Evolutionary conservation across 1,140 invertebrate species (phyloP).

Genomic region (Drosophila serrata): DNA sequence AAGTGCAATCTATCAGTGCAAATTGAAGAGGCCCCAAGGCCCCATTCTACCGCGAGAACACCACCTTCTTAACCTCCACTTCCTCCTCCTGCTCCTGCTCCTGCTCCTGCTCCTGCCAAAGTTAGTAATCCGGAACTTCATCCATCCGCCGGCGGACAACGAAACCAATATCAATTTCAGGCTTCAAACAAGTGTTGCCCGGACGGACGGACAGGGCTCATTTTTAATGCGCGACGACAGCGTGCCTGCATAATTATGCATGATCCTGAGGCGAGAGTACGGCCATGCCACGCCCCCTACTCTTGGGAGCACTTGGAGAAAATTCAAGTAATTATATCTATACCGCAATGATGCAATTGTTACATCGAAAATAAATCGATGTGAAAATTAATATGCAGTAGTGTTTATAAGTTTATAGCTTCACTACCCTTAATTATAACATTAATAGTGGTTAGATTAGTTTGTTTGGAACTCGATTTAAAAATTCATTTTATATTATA

Average conservation of each 20-base stretch:
- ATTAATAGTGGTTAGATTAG: too few relatives aligned
- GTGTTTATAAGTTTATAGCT: too few relatives aligned
- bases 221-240: constrained; percentile 80
- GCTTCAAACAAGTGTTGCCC: constrained; percentile 60
- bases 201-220: constrained; percentile 37
- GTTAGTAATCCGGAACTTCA: constrained; percentile 32
- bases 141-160: constrained; percentile 31
- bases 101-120: background rate
- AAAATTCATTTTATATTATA: too few relatives aligned
- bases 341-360: too few relatives aligned
- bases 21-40: constrained; percentile 7
- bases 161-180: constrained; percentile 74
- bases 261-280: constrained; percentile 54
- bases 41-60: background rate
- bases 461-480: too few relatives aligned
- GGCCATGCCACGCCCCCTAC: constrained; percentile 17
- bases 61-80: background rate
- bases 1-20: constrained; percentile 36
- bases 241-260: constrained; percentile 78
- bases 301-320: background rate
- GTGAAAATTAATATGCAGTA: too few relatives aligned
- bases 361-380: background rate
- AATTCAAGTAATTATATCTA: background rate
- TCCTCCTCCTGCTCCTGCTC: too few relatives aligned
- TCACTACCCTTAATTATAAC: background rate